Evolutionary conservation across 2,113 vertebrate species (phyloP), one percentile per base, ranked within the genome.

Genomic region (Malurus elegans): DNA sequence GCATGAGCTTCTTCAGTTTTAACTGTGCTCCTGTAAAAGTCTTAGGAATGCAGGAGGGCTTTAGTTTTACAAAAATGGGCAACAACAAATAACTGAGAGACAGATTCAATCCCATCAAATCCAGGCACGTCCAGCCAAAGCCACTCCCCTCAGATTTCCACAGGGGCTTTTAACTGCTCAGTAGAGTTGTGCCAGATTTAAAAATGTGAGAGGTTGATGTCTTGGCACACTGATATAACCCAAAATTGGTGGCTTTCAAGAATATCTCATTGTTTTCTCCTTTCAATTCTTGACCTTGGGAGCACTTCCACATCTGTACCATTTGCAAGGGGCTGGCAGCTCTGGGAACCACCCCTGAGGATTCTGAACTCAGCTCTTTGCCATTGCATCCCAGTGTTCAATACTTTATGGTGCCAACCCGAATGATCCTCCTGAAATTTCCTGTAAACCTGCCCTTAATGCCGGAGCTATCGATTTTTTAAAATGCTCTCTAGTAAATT

Each of bases 381-480:
- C 38, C 14, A 32, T 16, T 83, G 47, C 4, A 1, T 50, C 47
- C 88, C 75, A 44, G 24, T 4, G 48, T 54, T 96, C 81, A 57
- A 79, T 96, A 94, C 53, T 74, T 74, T 71, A 85, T 80, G 90
- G 88, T 95, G 92, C 92, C 81, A 74, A 15, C 28, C 51, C 31
- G 44, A 88, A 93, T 18, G 47, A 86, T 60, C 78, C 40, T 90
- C 36, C 71, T 60, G 76, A 88, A 91, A 69, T 96, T 96, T 96
- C 96, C 94, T 96, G 85, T 74, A 94, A 92, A 42, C 14, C 56
- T 53, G 19, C 14, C 24, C 58, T 80, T 96, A 94, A 94, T 95
- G 92, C 36, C 67, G 47, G 19, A 48, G 6, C 18, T 67, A 97
- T 94, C 79, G 95, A 97, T 94, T 93, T 66, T 83, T 76, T 31